Evolutionary conservation across 2,888 invertebrate species (phyloP).

Genomic region (Kuschelorhynchus macadamiae): DNA sequence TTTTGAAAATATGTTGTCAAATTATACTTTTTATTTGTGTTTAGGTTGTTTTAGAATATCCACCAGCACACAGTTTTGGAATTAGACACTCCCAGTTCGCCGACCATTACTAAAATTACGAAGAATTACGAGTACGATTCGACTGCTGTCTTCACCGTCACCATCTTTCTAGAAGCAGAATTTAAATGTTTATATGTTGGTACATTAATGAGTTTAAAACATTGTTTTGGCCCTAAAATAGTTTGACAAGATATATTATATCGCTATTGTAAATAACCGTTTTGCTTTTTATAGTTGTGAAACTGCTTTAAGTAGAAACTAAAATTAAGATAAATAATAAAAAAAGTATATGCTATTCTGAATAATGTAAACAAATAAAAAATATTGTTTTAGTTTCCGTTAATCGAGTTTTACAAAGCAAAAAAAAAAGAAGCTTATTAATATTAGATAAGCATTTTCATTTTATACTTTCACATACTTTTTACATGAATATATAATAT

Average conservation of each 20-base stretch:
- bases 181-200: constrained; percentile 33
- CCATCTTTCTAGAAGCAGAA: constrained; percentile 31
- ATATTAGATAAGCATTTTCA: constrained; percentile 23
- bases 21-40: constrained; percentile 37
- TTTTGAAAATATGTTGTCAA: too few species aligned
- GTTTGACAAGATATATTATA: too few species aligned
- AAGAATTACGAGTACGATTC: constrained; percentile 49
- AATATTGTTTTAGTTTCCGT: constrained; percentile 1
- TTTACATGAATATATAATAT: constrained; percentile 8
- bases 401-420: constrained; percentile 16
- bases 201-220: constrained; percentile 41
- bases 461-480: constrained; percentile 8
- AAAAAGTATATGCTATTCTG: neutral
- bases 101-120: constrained; percentile 65
- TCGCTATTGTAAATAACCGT: constrained; percentile 13
- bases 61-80: constrained; percentile 84
- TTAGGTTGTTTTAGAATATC: constrained; percentile 76
- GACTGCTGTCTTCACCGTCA: constrained; percentile 51
- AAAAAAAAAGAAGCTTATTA: constrained; percentile 27
- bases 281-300: constrained; percentile 26
- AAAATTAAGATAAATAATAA: constrained; percentile 8
- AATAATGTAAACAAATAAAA: constrained; percentile 4
- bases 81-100: constrained; percentile 88
- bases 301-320: constrained; percentile 31
- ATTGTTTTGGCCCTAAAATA: too few species aligned